Percentiles rank a stretch among this genome's conserved stretches.
Evolutionary conservation across 1,140 invertebrate genomes (phyloP).

Genomic region (Polypedilum vanderplanki): DNA sequence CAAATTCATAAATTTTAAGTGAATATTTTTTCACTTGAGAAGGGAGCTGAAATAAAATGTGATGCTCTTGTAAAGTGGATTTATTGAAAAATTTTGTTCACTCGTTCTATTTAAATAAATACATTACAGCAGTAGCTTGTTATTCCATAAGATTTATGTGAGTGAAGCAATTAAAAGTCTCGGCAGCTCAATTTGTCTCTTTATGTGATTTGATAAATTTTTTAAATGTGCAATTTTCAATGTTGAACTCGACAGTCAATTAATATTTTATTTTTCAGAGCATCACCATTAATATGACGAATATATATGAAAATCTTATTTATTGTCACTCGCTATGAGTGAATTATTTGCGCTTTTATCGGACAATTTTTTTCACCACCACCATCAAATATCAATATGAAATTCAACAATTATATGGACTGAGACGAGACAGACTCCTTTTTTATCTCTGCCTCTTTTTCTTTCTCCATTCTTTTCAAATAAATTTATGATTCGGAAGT

Average conservation of each 20-base stretch:
- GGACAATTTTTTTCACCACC: not conserved
- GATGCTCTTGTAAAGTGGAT: conserved; percentile 2
- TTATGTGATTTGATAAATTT: not conserved
- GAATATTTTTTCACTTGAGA: not conserved
- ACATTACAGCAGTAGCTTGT: not conserved
- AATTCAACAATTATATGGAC: not conserved
- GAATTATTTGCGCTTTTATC: not conserved
- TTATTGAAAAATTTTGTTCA: not conserved
- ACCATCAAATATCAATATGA: not conserved
- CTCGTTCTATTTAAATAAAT: not conserved
- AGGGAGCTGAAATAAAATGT: not conserved
- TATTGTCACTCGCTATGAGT: not conserved
- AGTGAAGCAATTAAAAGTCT: conserved; percentile 13
- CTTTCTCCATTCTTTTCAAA: not conserved
- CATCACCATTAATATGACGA: not conserved
- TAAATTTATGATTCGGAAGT: conserved; percentile 9
- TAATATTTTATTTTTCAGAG: not conserved
- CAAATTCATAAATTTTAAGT: conserved; percentile 6
- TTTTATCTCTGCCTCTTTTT: not conserved
- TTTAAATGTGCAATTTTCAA: not conserved
- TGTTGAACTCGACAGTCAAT: not conserved
- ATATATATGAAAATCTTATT: not conserved
- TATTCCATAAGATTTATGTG: not conserved
- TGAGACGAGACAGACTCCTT: not conserved
- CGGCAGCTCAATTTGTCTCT: conserved; percentile 2